A percentile compares a stretch with the other conserved stretches of the same genome.
Evolutionary conservation across 2,888 invertebrate species (phyloP).

Genomic region (Philereme vetulata): DNA sequence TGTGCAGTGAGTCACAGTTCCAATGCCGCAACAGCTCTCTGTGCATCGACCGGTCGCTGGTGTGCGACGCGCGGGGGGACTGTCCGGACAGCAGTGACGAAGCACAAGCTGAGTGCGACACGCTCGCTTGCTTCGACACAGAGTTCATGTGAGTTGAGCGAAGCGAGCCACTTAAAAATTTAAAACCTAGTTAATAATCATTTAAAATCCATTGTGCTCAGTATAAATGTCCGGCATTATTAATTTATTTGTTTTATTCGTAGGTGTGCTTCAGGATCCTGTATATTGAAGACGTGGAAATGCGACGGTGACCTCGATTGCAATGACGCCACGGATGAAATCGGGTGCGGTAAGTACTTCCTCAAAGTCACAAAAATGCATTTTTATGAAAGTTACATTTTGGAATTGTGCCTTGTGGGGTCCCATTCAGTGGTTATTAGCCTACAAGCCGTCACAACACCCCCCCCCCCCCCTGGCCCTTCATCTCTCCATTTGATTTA

Average conservation of each 20-base stretch:
- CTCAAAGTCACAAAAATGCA: no score
- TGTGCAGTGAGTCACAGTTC: slow-evolving; percentile 52
- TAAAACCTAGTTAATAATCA: no score
- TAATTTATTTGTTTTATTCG: not conserved
- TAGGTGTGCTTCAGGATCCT: slow-evolving; percentile 85
- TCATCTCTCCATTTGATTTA: no score
- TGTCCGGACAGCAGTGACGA: slow-evolving; percentile 67
- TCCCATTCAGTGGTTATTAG: no score
- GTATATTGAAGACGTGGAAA: slow-evolving; percentile 85
- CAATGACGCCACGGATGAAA: slow-evolving; percentile 86
- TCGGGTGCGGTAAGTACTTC: slow-evolving; percentile 73
- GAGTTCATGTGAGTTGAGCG: slow-evolving; percentile 64
- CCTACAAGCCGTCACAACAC: no score
- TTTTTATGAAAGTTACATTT: no score
- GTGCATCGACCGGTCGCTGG: slow-evolving; percentile 57
- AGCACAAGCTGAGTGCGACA: slow-evolving; percentile 47
- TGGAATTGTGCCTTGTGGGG: no score
- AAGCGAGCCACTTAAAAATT: not conserved
- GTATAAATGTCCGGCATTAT: no score
- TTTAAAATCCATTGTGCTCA: no score
- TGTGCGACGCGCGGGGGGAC: slow-evolving; percentile 61
- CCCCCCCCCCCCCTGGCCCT: no score
- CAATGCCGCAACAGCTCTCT: slow-evolving; percentile 48
- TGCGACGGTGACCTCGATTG: slow-evolving; percentile 89
- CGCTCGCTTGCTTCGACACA: slow-evolving; percentile 55